Evolutionary conservation across 2,113 vertebrate species (phyloP).

Genomic region (Calcarius ornatus): DNA sequence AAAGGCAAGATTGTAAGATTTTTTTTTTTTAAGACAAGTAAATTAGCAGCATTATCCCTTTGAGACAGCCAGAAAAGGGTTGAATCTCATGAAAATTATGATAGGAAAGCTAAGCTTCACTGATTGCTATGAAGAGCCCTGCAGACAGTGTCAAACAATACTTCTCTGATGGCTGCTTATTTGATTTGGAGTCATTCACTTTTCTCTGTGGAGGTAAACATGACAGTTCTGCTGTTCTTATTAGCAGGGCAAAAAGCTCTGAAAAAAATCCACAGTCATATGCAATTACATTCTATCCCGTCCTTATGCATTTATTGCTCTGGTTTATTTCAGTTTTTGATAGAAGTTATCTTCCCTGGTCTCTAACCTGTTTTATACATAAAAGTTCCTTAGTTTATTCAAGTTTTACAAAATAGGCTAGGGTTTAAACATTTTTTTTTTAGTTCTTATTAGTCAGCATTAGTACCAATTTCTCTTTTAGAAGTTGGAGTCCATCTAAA

Average conservation of each 20-base stretch:
- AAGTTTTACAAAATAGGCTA: not conserved
- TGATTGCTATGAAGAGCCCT: not conserved
- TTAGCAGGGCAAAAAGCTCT: not conserved
- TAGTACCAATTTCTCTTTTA: not conserved
- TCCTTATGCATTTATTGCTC: not conserved
- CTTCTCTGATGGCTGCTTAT: not conserved
- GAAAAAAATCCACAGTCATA: not conserved
- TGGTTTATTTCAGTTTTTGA: not conserved
- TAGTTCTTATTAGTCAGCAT: not conserved
- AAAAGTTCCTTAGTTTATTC: not conserved
- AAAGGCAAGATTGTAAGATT: not conserved
- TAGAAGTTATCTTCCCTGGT: not conserved
- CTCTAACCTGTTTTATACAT: not conserved
- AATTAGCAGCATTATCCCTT: not conserved
- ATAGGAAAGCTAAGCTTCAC: not conserved
- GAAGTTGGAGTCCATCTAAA: not conserved
- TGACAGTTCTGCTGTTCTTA: not conserved
- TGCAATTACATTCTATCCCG: not conserved
- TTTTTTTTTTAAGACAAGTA: not conserved
- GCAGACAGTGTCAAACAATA: not conserved
- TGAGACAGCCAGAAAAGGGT: not conserved
- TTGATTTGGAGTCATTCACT: not conserved
- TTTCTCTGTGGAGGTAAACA: not conserved
- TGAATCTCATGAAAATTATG: not conserved
- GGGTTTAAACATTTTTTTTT: rapidly evolving